Evolutionary conservation across 2,113 vertebrate species (phyloP), one percentile per base, ranked within the genome.

Genomic region (Grammomys dolichurus): DNA sequence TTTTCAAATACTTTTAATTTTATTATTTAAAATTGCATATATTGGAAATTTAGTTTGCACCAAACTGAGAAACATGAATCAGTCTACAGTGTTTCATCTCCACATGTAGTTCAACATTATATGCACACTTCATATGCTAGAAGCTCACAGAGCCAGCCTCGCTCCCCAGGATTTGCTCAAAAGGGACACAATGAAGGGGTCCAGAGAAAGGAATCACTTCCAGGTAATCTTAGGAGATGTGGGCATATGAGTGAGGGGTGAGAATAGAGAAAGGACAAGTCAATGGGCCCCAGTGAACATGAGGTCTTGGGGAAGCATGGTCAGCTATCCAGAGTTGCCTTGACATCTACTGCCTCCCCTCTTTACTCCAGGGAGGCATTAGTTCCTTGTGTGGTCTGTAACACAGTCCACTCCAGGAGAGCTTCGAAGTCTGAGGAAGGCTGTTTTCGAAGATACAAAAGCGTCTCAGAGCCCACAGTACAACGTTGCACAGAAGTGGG

Each of bases 1-100:
- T 65, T 93, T 56, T 54, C 40, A 86, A 82, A 80, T 31, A 86
- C 14, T 90, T 73, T 86, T 77, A 87, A 80, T 72, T 93, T 63
- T 72, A 78, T 90, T 43, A 80, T 69, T 69, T 36, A 76, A 33
- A 85, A 77, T 70, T 76, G 60, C 40, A 51, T 60, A 60, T 43
- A 63, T 90, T 85, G 43, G 26, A 63, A 93, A 95, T 90, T 48
- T 63, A n/a, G 60, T 85, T 63, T 60, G 78, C 31, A 54, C 48
- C 13, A 20, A 43, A 85, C 63, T 36, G 4, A 14, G 24, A 69
- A 51, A 20, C 54, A 46, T 60, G 22, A 51, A 36, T 63, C 72
- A 72, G 0, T 31, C 33, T 31, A 16, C 7, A 70, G 10, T 43
- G 54, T 70, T 80, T 80, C 43, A 78, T 54, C 43, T 72, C 22